Base-by-base conservation (phyloP, 2,113 vertebrate species). In the Mesocricetus auratus region DNA sequence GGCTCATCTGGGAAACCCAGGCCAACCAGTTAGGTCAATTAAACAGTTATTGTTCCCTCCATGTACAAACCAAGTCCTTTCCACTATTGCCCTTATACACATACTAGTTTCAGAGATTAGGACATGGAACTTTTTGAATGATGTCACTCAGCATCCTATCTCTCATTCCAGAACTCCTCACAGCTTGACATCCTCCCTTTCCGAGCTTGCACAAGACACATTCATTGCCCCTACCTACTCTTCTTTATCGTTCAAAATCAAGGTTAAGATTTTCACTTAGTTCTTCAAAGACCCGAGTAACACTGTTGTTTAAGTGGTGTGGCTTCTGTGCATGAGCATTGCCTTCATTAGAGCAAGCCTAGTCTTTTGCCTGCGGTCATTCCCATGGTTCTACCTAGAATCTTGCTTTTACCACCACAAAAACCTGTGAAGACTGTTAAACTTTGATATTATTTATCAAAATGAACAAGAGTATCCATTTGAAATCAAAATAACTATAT, bases 231-330 rank as follows among this genome's bases (percentile, higher is more conserved):
- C 90, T 60, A 29, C 31, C 58, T 36, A 33, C 1, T 91, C 73
- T 66, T 17, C 42, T 83, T 45, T 16, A 42, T 56, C 15, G 45
- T 90, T 94, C 42, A 88, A 42, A 94, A 64, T 62, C 56, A 78
- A 87, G 9, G 71, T 19, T 58, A 91, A 60, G 10, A 53, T 26
- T 31, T 7, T 79, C 7, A 33, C 21, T 77, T 64, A 69, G 15
- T 36, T 71, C 68, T n/a, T 87, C 53, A 90, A 68, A 62, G 56
- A 36, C 47, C 56, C 42, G 17, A 91, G 15, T 50, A 74, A 29
- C 0, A 12, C 12, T 2, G 0, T 5, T 22, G 4, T 64, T 74
- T 33, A 7, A 45, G 7, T 42, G 5, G 17, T 3, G 6, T 36
- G 12, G 0, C 17, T 1, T 82, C 17, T 24, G 11, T 75, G 36